Base-by-base conservation (phyloP, 2,113 vertebrate genomes). In the Mirza zaza region DNA sequence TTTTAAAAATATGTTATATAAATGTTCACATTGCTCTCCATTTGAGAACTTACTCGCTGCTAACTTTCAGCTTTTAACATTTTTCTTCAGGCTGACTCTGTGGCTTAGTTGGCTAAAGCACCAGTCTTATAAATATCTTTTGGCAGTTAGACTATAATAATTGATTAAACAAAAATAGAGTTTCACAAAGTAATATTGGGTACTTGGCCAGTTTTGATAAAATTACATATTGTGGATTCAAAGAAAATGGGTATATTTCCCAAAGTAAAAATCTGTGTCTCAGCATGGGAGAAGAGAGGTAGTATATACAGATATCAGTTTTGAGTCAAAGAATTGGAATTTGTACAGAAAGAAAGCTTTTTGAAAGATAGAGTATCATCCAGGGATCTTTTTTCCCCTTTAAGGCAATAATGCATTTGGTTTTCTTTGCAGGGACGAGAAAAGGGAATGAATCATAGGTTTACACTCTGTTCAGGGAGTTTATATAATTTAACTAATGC, bases 401-500 rank as follows among this genome's bases (percentile, higher is more conserved):
- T 55, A 77, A 87, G 6, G 36, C 11, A 70, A 12, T 81, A 77
- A 36, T 70, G 5, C 17, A 86, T 65, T 80, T 73, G 27, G 27
- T 85, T 20, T 77, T 17, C 57, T 93, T 92, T 82, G 6, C 25
- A 88, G 45, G 67, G 59, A 65, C 20, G 73, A 48, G 61, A 67
- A 96, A 82, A 80, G 14, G 83, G 8, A 87, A 67, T 42, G 39
- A 96, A 91, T 89, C 73, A 84, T 55, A 94, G 45, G 55, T 94
- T 92, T 87, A 65, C 2, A 61, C 8, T 85, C 8, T 94, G 18
- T 84, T 85, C 42, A 48, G 76, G 57, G 27, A 83, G 18, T 90
- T 39, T 84, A 59, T 76, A 61, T 77, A 91, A 59, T 68, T 96
- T 89, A 91, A 52, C 95, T 92, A 95, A 94, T 96, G 18, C 14